Evolutionary conservation across 1,140 invertebrate genomes (phyloP).

Genomic region (Conus ventricosus): DNA sequence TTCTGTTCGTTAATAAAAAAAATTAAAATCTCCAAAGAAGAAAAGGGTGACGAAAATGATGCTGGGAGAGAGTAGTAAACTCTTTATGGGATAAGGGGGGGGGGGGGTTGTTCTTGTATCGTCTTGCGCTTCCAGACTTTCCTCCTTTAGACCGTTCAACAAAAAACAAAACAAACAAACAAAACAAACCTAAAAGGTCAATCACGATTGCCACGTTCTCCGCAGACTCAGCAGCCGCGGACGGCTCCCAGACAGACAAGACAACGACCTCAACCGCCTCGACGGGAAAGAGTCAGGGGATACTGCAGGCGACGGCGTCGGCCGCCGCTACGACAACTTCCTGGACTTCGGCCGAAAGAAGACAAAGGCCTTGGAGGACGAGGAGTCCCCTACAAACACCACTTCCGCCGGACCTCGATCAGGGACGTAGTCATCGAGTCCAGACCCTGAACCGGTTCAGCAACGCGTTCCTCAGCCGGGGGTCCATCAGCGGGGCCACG

Average conservation of each 20-base stretch:
- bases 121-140: too few relatives aligned
- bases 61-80: too few relatives aligned
- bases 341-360: slow-evolving; percentile 2
- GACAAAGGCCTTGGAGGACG: neutral
- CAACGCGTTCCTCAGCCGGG: neutral
- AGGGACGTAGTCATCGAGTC: neutral
- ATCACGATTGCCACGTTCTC: neutral
- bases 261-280: neutral
- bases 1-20: too few relatives aligned
- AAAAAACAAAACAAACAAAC: too few relatives aligned
- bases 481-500: neutral
- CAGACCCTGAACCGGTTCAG: neutral
- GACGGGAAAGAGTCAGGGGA: neutral
- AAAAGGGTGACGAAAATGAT: too few relatives aligned
- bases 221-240: neutral
- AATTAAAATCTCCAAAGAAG: too few relatives aligned
- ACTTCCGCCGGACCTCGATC: neutral
- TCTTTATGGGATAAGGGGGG: too few relatives aligned
- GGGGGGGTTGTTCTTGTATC: too few relatives aligned
- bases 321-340: neutral
- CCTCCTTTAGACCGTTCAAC: too few relatives aligned
- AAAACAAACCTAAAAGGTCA: too few relatives aligned
- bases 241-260: neutral
- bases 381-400: neutral
- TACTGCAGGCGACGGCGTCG: neutral